phyloP scores from a whole-genome alignment of 2,888 invertebrate species.

The Leptinotarsa rubiginosa region DNA sequence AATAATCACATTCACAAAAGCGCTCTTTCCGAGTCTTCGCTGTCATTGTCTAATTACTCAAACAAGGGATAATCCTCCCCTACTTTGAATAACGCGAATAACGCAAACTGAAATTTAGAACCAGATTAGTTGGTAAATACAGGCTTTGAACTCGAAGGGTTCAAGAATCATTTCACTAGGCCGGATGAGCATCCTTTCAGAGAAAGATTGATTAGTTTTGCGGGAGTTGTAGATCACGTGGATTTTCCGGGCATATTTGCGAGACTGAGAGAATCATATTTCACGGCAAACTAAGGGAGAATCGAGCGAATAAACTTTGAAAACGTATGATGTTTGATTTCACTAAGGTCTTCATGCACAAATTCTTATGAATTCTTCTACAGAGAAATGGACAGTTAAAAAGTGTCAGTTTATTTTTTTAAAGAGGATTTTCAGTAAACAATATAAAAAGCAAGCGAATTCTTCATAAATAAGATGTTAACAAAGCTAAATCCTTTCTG shows the following conservation, averaged over 20 bases:
- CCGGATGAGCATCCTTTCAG: constrained; percentile 3
- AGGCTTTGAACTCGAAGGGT: background rate
- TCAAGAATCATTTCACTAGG: constrained; percentile 8
- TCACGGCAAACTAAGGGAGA: background rate
- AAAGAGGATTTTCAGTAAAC: no score
- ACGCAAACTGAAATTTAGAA: constrained; percentile 4
- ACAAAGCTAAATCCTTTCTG: no score
- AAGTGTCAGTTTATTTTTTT: no score
- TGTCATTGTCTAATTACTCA: background rate
- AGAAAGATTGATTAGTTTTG: constrained; percentile 10
- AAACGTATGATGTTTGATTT: no score
- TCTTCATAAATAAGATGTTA: no score
- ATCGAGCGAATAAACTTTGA: no score
- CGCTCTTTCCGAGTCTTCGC: background rate
- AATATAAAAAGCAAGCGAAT: no score
- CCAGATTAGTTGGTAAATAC: constrained; percentile 3
- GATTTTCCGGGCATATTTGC: background rate
- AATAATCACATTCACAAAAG: no score
- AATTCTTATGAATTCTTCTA: no score
- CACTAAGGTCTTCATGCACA: no score
- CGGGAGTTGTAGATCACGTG: background rate
- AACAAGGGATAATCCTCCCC: constrained; percentile 2
- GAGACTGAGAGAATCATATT: background rate
- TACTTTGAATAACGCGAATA: background rate
- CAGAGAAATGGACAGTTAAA: no score